A percentile compares a stretch with the other conserved stretches of the same genome.
Conservation (phyloP, 2,113 vertebrate species). For the Colinus virginianus region DNA sequence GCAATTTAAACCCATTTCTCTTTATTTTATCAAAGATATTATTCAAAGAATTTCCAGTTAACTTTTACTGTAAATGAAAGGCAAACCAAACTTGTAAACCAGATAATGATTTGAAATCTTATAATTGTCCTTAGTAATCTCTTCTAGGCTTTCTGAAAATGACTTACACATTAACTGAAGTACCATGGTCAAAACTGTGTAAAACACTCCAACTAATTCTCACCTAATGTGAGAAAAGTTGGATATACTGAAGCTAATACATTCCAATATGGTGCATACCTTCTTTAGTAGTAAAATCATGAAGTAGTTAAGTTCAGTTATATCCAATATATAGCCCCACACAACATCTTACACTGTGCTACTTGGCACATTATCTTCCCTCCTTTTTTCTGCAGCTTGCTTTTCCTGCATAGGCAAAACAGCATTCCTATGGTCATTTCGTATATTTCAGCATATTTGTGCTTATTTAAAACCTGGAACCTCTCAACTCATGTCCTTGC, state of each 20-base stretch:
- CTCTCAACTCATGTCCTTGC: background rate
- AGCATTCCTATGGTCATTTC: background rate
- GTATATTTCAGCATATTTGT: background rate
- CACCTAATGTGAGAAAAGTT: background rate
- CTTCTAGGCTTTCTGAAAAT: background rate
- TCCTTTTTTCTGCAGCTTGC: background rate
- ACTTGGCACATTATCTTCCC: background rate
- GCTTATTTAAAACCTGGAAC: background rate
- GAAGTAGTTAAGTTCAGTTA: background rate
- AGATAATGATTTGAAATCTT: background rate
- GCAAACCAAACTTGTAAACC: background rate
- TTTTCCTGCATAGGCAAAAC: background rate
- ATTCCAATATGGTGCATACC: fast-evolving
- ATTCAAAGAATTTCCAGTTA: background rate
- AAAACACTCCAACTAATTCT: background rate
- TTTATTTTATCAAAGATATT: background rate
- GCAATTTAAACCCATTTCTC: background rate
- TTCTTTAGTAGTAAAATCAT: background rate
- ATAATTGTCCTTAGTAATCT: background rate
- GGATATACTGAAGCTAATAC: background rate
- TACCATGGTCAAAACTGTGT: background rate
- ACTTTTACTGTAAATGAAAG: background rate
- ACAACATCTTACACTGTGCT: background rate
- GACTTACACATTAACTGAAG: background rate
- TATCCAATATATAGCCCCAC: background rate